These are phyloP conservation scores for Eublepharis macularius DNA, from an alignment of 2,113 vertebrate species.

Conservation along the genomic window DNA sequence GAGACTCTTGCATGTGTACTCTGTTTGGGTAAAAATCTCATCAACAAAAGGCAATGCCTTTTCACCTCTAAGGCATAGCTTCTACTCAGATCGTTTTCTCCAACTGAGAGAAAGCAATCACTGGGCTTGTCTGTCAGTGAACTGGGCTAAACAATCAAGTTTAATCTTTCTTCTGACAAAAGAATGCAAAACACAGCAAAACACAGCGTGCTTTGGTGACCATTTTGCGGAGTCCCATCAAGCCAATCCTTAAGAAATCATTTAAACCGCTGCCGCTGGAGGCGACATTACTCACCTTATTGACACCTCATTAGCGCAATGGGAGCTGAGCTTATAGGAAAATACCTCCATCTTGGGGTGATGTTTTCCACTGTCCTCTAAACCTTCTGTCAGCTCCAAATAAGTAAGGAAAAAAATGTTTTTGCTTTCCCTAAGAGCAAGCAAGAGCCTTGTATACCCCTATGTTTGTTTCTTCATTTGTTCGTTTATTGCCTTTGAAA, in stretches of 20 bases:
- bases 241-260: conserved; percentile 23
- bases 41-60: no score
- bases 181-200: background rate
- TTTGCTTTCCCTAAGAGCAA: conserved; percentile 18
- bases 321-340: conserved; percentile 16
- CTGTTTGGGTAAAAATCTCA: no score
- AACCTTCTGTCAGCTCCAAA: background rate
- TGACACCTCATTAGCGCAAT: conserved; percentile 34
- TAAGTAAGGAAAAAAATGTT: background rate
- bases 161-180: background rate
- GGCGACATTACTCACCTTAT: conserved; percentile 25
- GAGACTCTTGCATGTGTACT: no score
- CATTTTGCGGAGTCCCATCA: conserved; percentile 8
- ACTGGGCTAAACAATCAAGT: background rate
- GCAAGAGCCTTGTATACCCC: background rate
- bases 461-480: conserved; percentile 27
- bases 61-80: no score
- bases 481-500: conserved; percentile 32
- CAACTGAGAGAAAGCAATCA: background rate
- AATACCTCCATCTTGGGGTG: background rate
- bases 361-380: conserved; percentile 13
- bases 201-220: background rate
- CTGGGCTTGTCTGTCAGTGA: background rate
- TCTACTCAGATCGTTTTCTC: background rate
- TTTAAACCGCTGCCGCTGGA: background rate